A percentile compares a stretch with the other conserved stretches of the same genome.
Conservation (phyloP, 2,113 vertebrate genomes). For the Cercopithecus mona region DNA sequence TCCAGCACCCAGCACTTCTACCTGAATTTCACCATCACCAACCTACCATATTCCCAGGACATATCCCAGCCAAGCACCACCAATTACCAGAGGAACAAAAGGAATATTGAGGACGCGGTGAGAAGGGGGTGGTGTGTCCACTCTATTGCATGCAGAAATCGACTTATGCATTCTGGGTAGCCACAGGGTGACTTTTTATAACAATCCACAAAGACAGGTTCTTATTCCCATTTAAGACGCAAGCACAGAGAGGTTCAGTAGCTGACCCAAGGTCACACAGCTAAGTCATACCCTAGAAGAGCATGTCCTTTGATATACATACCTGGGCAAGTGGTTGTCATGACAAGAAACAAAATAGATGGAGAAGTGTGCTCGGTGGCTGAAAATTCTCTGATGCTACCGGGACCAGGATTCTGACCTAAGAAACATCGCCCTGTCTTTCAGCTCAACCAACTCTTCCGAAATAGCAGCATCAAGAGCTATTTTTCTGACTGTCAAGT, state of each 20-base stretch:
- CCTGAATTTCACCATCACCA: constrained; percentile 83
- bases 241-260: background rate
- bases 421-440: constrained; percentile 7
- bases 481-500: constrained; percentile 79
- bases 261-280: background rate
- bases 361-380: background rate
- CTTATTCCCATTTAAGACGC: background rate
- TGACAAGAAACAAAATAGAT: background rate
- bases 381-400: background rate
- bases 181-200: background rate
- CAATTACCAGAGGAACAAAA: constrained; percentile 65
- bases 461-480: constrained; percentile 71
- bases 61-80: constrained; percentile 64
- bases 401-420: background rate
- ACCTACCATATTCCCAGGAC: constrained; percentile 69
- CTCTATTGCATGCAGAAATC: background rate
- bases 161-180: background rate
- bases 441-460: constrained; percentile 82
- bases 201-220: background rate
- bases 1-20: constrained; percentile 58
- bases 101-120: constrained; percentile 80
- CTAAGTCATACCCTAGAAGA: background rate
- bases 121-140: background rate
- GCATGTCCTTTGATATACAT: background rate
- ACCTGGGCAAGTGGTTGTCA: background rate